Conservation (phyloP, 2,113 vertebrate genomes). For the Burhinus bistriatus region DNA sequence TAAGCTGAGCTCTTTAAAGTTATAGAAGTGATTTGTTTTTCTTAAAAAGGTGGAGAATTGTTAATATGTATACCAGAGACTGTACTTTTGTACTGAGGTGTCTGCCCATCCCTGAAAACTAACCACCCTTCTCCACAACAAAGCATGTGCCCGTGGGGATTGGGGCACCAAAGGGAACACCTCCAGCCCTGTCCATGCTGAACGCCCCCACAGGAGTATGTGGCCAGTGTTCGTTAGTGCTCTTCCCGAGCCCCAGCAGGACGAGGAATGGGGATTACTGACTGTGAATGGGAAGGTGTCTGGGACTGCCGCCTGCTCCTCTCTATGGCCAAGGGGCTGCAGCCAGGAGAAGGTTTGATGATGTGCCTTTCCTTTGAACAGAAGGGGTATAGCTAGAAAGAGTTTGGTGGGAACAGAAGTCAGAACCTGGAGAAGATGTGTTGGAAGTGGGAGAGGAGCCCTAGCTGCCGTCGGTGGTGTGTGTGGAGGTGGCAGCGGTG, state of each 20-base stretch:
- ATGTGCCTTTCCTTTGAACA: background rate
- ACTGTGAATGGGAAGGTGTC: background rate
- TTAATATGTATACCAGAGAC: background rate
- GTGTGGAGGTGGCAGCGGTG: background rate
- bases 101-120: background rate
- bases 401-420: background rate
- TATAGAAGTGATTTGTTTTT: background rate
- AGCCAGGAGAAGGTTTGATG: background rate
- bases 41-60: too few relatives aligned
- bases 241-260: background rate
- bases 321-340: too few relatives aligned
- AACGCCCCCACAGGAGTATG: background rate
- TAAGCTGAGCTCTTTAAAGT: background rate
- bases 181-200: background rate
- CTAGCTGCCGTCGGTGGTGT: too few relatives aligned
- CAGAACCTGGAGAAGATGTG: background rate
- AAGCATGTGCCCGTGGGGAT: rapidly evolving
- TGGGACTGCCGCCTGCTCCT: background rate
- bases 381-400: background rate
- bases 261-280: background rate
- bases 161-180: background rate
- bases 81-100: background rate
- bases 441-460: background rate
- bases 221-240: background rate
- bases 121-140: background rate